Evolutionary conservation across 2,888 invertebrate genomes (phyloP).

Genomic region (Spodoptera picta): DNA sequence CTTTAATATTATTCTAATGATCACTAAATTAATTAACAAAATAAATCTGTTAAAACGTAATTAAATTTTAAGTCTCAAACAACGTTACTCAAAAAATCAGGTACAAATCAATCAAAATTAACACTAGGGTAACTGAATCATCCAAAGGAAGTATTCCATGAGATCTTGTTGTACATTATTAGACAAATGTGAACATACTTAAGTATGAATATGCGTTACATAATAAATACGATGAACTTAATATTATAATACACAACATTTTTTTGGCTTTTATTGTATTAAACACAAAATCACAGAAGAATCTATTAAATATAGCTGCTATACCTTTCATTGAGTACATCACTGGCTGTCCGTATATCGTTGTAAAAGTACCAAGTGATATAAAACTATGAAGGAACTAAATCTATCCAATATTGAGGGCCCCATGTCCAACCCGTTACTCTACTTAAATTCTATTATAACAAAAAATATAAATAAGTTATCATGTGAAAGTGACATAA

Average conservation of each 20-base stretch:
- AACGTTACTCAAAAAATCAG: conserved; percentile 83
- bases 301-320: conserved; percentile 67
- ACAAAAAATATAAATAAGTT: conserved; percentile 87
- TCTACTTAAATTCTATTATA: conserved; percentile 82
- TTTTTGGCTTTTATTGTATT: conserved; percentile 82
- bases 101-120: conserved; percentile 87
- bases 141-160: conserved; percentile 81
- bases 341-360: conserved; percentile 57
- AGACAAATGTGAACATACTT: conserved; percentile 59
- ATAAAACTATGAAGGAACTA: conserved; percentile 54
- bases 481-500: conserved; percentile 84
- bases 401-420: conserved; percentile 66
- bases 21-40: conserved; percentile 76
- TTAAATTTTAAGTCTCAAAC: conserved; percentile 79
- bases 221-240: conserved; percentile 70
- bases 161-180: conserved; percentile 79
- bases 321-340: conserved; percentile 49
- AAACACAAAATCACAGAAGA: conserved; percentile 84
- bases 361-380: conserved; percentile 55
- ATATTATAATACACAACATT: conserved; percentile 75
- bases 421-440: conserved; percentile 69
- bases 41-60: conserved; percentile 83
- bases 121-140: conserved; percentile 86
- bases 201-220: conserved; percentile 64
- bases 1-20: conserved; percentile 68